These are phyloP conservation scores for Rhinogobio ventralis DNA, from an alignment of 2,797 vertebrate genomes.

Conservation along the genomic window DNA sequence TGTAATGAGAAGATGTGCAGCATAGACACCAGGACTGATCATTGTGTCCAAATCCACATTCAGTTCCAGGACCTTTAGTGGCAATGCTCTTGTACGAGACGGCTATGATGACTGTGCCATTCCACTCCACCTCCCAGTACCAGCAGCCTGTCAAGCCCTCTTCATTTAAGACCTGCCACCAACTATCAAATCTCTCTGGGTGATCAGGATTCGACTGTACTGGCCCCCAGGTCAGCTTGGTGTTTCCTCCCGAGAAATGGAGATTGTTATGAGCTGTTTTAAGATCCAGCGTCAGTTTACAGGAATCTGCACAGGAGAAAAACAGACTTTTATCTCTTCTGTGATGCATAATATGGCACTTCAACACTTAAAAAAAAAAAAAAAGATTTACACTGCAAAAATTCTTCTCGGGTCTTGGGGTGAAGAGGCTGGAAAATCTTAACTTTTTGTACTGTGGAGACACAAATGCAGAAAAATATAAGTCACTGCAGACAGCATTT, in stretches of 20 bases:
- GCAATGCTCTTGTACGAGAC: slow-evolving; percentile 1
- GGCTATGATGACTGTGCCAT: background rate
- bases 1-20: background rate
- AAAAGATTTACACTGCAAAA: background rate
- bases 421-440: background rate
- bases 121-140: slow-evolving; percentile 25
- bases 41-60: background rate
- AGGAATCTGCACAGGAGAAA: background rate
- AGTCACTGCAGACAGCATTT: background rate
- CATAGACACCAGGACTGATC: background rate
- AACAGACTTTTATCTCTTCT: background rate
- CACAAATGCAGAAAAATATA: background rate
- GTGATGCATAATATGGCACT: background rate
- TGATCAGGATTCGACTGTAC: background rate
- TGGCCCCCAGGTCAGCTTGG: background rate
- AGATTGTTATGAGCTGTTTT: background rate
- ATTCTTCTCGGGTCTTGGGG: background rate
- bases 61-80: background rate
- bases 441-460: background rate
- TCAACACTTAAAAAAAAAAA: background rate
- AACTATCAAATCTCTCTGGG: background rate
- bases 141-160: background rate
- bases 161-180: background rate
- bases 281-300: slow-evolving; percentile 12
- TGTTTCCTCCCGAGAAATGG: background rate